Evolutionary conservation across 2,797 vertebrate species (phyloP), one percentile per base, ranked within the genome.

Genomic region (Crocidura indochinensis): DNA sequence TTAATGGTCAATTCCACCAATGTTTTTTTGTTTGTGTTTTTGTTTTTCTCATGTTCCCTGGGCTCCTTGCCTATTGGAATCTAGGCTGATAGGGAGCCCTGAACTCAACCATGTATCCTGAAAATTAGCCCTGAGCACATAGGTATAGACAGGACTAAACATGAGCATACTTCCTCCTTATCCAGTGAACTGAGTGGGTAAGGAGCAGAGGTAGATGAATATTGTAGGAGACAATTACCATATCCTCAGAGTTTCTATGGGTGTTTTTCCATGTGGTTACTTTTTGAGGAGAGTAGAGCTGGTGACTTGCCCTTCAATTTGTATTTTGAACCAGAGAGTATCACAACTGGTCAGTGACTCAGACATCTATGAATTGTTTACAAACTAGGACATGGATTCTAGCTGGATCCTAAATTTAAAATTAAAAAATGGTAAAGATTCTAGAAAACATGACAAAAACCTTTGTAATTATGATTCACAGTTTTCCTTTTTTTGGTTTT

Each of bases 331-430:
- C 10, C 24, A 71, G 56, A 19, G 20, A 90, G 6, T 78, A 88
- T 85, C 65, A 91, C 22, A 87, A 73, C n/a, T 91, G 47, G 29
- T 67, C 38, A 92, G 56, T 88, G 71, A 87, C 62, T 87, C 65
- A 87, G 47, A 24, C 31, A 81, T 31, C 60, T 87, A 0, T 93
- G 67, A 84, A 81, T 84, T 78, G 47, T 91, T 92, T 84, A 82
- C 49, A 93, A 87, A 92, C 78, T 71, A 51, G 44, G 51, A 29
- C 31, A 87, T 80, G 73, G 85, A 85, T 76, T 94, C 44, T 93
- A 90, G 87, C n/a, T 90, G 56, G 6, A 17, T 65, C 49, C 64
- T 88, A 80, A 86, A 46, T 76, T 65, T 85, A 78, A 82, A 91
- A 65, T 26, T 22, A 10, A 8, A n/a, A 46, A 88, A 88, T 68